phyloP scores from a whole-genome alignment of 1,140 invertebrate genomes.

The Hylaeus anthracinus region DNA sequence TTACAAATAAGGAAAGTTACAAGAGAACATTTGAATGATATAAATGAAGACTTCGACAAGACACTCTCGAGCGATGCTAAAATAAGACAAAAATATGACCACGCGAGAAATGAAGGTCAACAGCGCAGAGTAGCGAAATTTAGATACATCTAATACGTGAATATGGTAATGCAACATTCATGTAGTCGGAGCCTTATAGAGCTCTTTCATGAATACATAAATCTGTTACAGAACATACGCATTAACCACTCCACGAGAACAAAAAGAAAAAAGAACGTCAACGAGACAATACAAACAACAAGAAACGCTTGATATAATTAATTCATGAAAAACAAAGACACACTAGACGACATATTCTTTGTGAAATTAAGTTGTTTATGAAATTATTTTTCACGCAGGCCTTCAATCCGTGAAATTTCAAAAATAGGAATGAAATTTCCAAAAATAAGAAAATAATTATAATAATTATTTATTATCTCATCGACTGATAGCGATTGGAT shows the following conservation, averaged over 20 bases:
- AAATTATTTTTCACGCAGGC: too few species aligned
- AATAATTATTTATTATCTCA: too few species aligned
- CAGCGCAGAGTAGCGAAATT: conserved; percentile 10
- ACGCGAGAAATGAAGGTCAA: background rate
- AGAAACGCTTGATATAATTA: background rate
- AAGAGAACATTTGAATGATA: background rate
- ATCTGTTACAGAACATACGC: conserved; percentile 25
- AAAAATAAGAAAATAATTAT: too few species aligned
- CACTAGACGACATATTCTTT: too few species aligned
- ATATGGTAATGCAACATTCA: conserved; percentile 40
- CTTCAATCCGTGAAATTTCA: too few species aligned
- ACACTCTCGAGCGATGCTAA: background rate
- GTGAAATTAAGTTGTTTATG: too few species aligned
- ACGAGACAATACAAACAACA: background rate
- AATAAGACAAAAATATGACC: background rate
- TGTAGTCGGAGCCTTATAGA: conserved; percentile 13
- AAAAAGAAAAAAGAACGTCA: background rate
- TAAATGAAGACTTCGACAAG: background rate
- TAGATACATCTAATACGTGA: conserved; percentile 26
- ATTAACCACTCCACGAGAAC: conserved; percentile 6
- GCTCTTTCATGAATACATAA: conserved; percentile 37
- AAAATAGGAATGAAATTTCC: too few species aligned
- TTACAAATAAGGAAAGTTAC: too few species aligned
- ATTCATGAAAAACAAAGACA: too few species aligned
- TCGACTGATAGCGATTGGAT: too few species aligned